Conservation (phyloP, 2,888 invertebrate genomes). For the Dasypolia templi region DNA sequence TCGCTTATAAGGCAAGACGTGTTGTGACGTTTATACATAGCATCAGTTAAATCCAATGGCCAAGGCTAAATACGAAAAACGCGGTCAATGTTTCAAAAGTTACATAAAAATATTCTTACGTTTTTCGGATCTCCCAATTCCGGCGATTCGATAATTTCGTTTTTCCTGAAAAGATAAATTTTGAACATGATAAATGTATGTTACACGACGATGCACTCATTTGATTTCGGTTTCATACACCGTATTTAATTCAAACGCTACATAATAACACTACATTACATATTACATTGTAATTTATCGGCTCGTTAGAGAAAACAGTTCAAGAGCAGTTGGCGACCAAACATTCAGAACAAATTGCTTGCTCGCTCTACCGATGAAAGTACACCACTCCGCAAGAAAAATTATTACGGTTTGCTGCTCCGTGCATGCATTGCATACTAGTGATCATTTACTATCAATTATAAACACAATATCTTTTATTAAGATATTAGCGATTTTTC, state of each 20-base stretch:
- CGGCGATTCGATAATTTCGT: conserved; percentile 73
- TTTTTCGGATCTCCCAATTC: conserved; percentile 73
- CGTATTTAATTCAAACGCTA: conserved; percentile 50
- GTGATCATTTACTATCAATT: conserved; percentile 65
- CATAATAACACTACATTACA: conserved; percentile 66
- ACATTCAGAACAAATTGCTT: conserved; percentile 82
- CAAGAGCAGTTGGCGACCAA: conserved; percentile 74
- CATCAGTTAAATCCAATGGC: conserved; percentile 47
- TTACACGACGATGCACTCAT: conserved; percentile 30
- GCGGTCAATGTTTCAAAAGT: conserved; percentile 35
- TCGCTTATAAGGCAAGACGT: conserved; percentile 51
- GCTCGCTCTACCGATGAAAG: conserved; percentile 82
- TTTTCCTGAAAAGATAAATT: conserved; percentile 78
- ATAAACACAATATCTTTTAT: conserved; percentile 47
- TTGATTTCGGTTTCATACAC: conserved; percentile 49
- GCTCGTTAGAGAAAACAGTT: conserved; percentile 80
- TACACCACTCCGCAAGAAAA: conserved; percentile 76
- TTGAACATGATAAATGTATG: conserved; percentile 32
- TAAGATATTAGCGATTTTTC: conserved; percentile 4
- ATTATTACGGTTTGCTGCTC: conserved; percentile 71
- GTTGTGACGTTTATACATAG: conserved; percentile 34
- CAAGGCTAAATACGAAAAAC: conserved; percentile 48
- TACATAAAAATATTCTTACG: conserved; percentile 71
- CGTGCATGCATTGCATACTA: conserved; percentile 69
- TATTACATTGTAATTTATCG: conserved; percentile 76